Conservation (phyloP, 2,797 vertebrate genomes). For the Cheirogaleus major region DNA sequence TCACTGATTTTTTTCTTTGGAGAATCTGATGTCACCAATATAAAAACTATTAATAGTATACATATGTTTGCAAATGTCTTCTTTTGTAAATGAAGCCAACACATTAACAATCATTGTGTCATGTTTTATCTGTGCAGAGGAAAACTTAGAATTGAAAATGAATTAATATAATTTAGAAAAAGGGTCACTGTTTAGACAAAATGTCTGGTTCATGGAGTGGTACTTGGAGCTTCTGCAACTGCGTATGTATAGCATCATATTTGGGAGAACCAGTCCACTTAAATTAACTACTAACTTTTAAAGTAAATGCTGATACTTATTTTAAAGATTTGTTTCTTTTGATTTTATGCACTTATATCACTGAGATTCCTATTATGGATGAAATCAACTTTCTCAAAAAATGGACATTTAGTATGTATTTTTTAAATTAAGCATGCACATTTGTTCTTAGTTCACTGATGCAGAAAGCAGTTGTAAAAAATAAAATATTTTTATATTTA, state of each 20-base stretch:
- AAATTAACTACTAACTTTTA: not conserved
- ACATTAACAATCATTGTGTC: not conserved
- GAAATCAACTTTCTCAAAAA: slow-evolving; percentile 34
- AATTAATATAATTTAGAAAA: not conserved
- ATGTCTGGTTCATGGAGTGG: not conserved
- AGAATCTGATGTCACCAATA: not conserved
- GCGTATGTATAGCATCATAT: not conserved
- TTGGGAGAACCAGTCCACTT: not conserved
- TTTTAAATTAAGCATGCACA: not conserved
- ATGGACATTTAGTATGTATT: not conserved
- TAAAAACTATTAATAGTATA: not conserved
- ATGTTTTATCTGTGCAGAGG: not conserved
- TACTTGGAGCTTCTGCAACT: not conserved
- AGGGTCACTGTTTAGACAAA: not conserved
- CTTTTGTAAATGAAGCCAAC: not conserved
- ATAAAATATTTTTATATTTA: not conserved
- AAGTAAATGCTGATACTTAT: not conserved
- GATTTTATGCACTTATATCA: not conserved
- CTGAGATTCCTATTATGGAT: not conserved
- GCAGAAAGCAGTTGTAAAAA: not conserved
- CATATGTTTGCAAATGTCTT: not conserved
- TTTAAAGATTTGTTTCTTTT: not conserved
- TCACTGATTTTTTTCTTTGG: not conserved
- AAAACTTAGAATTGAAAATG: not conserved
- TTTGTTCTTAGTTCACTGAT: slow-evolving; percentile 9